Evolutionary conservation across 2,888 invertebrate genomes (phyloP), one percentile per base, ranked within the genome.

Genomic region (Caenorhabditis wallacei): DNA sequence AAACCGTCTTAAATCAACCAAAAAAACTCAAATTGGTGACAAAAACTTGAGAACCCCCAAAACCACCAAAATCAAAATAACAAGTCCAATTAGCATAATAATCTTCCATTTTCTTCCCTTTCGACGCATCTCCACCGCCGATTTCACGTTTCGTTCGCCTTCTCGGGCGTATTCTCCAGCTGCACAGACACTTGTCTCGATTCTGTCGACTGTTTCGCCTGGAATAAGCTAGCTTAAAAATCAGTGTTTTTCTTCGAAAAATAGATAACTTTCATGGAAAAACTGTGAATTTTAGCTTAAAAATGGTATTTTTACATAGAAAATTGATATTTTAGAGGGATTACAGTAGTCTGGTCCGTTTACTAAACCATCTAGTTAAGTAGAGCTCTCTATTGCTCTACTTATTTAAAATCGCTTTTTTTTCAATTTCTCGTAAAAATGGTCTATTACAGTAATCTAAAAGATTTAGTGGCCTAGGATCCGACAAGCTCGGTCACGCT

Each of bases 191-290:
- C 78, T 82, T 30, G 78, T 70, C 46, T 84, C 84, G 59, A 84
- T 84, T 59, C 76, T 71, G 43, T 84, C 84, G 46, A 84, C 68
- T 24, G 82, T 82, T 40, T 84, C 84, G 26, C 84, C 84, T 82
- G 79, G 18, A 61, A 71, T 7, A 10, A 10, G 10, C 10, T 35
- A 35, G 35, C 5, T 4, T 35, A 4, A 35, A 35, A 46, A 70
- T n/a, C 0, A 20, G n/a, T n/a, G n/a, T n/a, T n/a, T n/a, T n/a
- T n/a, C n/a, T n/a, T n/a, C n/a, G n/a, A n/a, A n/a, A n/a, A n/a
- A n/a, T n/a, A n/a, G n/a, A n/a, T n/a, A n/a, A n/a, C n/a, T n/a
- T n/a, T n/a, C n/a, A n/a, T n/a, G n/a, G n/a, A n/a, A n/a, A n/a
- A n/a, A n/a, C n/a, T n/a, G n/a, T n/a, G n/a, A n/a, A n/a, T n/a